phyloP scores from a whole-genome alignment of 2,797 vertebrate species.

The Melanotaenia nigrans region DNA sequence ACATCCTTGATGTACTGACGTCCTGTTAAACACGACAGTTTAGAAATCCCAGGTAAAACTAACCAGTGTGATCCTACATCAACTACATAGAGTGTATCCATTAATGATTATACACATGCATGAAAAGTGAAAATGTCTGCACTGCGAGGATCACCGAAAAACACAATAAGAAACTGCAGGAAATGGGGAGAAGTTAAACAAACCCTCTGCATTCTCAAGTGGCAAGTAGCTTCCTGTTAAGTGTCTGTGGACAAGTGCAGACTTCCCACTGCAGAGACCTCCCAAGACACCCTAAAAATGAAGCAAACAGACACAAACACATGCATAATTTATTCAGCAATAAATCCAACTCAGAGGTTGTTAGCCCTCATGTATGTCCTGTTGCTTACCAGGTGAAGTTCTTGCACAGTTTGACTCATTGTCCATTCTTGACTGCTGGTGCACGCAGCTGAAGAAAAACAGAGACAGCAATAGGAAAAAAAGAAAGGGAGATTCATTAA shows the following conservation, averaged over 20 bases:
- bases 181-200: slow-evolving; percentile 22
- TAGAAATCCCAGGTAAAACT: neutral
- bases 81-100: neutral
- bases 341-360: neutral
- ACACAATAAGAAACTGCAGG: slow-evolving; percentile 1
- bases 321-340: neutral
- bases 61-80: neutral
- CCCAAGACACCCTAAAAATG: slow-evolving; percentile 89
- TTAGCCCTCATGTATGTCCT: neutral
- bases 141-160: neutral
- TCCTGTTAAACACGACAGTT: slow-evolving; percentile 74
- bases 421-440: slow-evolving; percentile 95
- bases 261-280: slow-evolving; percentile 90
- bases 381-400: slow-evolving; percentile 90
- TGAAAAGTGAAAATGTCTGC: neutral
- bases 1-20: slow-evolving; percentile 94
- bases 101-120: neutral
- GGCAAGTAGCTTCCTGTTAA: slow-evolving; percentile 92
- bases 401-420: slow-evolving; percentile 88
- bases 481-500: neutral
- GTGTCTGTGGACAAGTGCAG: slow-evolving; percentile 92
- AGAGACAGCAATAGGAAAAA: neutral
- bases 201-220: slow-evolving; percentile 91
- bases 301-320: slow-evolving; percentile 19
- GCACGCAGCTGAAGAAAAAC: slow-evolving; percentile 81